Conservation (phyloP, 2,888 invertebrate species). For the Pherbina coryleti region DNA sequence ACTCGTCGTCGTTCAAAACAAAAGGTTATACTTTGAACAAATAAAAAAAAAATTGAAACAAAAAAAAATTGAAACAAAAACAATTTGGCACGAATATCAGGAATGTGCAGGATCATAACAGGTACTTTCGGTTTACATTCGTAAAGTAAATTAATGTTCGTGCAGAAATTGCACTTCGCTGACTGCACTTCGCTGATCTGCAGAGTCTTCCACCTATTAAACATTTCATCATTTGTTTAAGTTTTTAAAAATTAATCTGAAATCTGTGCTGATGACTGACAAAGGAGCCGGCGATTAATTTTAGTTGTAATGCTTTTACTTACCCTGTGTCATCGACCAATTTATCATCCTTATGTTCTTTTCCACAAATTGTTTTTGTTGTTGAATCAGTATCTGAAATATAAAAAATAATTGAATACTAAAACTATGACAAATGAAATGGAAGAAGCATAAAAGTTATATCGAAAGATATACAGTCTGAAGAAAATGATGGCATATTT, state of each 20-base stretch:
- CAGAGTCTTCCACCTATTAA: not conserved
- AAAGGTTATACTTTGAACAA: not conserved
- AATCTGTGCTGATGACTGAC: not conserved
- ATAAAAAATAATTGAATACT: not conserved
- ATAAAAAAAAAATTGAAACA: not conserved
- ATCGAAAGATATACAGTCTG: no score
- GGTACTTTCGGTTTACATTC: not conserved
- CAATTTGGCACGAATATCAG: not conserved
- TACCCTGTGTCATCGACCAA: slow-evolving; percentile 11
- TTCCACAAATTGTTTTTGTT: not conserved
- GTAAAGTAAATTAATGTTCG: not conserved
- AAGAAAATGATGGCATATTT: no score
- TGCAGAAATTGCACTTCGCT: not conserved
- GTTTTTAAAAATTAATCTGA: not conserved
- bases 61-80: not conserved
- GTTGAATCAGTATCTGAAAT: slow-evolving; percentile 4
- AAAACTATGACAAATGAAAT: not conserved
- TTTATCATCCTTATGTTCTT: slow-evolving; percentile 12
- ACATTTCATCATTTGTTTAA: not conserved
- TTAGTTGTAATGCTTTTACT: not conserved
- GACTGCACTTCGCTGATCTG: no score
- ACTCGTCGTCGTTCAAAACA: no score
- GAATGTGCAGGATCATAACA: not conserved
- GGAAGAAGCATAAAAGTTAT: no score
- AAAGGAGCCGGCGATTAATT: not conserved